Conservation (phyloP, 1,140 invertebrate species). For the Parasteatoda tepidariorum region DNA sequence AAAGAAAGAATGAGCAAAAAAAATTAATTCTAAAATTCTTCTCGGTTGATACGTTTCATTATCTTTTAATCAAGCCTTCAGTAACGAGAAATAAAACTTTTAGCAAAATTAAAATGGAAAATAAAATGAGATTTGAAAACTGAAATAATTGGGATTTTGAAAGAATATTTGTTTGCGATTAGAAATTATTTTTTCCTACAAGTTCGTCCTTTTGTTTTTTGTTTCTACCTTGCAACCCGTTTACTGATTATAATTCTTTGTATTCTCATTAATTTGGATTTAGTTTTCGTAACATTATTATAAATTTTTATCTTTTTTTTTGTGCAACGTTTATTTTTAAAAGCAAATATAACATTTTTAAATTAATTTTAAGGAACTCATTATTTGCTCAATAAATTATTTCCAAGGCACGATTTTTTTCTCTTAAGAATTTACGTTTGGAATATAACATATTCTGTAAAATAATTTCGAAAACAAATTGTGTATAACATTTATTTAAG, state of each 20-base stretch:
- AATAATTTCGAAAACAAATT: no score
- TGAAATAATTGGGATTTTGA: constrained; percentile 53
- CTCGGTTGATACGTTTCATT: constrained; percentile 55
- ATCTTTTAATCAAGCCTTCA: constrained; percentile 60
- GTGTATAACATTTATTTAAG: no score
- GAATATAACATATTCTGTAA: no score
- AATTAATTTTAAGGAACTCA: not conserved
- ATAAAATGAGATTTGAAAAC: constrained; percentile 39
- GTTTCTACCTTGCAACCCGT: not conserved
- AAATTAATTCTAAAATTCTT: constrained; percentile 2
- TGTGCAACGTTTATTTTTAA: not conserved
- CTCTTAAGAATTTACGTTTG: no score
- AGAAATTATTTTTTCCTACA: not conserved
- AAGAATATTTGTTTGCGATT: constrained; percentile 40
- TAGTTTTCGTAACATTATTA: constrained; percentile 44
- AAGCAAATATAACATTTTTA: not conserved
- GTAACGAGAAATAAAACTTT: constrained; percentile 43
- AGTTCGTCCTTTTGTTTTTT: not conserved
- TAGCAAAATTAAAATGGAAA: constrained; percentile 35
- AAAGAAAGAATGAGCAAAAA: not conserved
- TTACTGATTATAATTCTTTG: constrained; percentile 31
- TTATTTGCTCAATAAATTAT: no score
- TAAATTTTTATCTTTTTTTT: constrained; percentile 1
- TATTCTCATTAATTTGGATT: constrained; percentile 50
- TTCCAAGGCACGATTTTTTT: no score